A percentile compares a stretch with the other conserved stretches of the same genome.
These are phyloP conservation scores for rabbit (Oryctolagus cuniculus) DNA, from an alignment of 2,113 vertebrate genomes.

Conservation along the genomic window mOryCun1.1 NC_091432.1:70869001-70869500, in stretches of 20 bases:
- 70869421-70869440: no score
- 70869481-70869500: no score
- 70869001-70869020: not conserved
- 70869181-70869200: not conserved
- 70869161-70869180: not conserved
- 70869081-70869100: accelerated
- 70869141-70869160: not conserved
- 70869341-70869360: no score
- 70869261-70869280: not conserved
- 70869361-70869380: no score
- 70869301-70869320: no score
- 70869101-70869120: not conserved
- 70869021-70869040: not conserved
- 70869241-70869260: not conserved
- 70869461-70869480: no score
- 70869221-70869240: not conserved
- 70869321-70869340: no score
- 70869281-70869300: not conserved
- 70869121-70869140: not conserved
- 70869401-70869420: no score
- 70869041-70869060: not conserved
- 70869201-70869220: no score
- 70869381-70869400: no score
- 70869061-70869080: not conserved
- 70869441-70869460: no score